These are phyloP conservation scores for Pristionchus entomophagus DNA, from an alignment of 2,888 invertebrate genomes.

Conservation along the genomic window DNA sequence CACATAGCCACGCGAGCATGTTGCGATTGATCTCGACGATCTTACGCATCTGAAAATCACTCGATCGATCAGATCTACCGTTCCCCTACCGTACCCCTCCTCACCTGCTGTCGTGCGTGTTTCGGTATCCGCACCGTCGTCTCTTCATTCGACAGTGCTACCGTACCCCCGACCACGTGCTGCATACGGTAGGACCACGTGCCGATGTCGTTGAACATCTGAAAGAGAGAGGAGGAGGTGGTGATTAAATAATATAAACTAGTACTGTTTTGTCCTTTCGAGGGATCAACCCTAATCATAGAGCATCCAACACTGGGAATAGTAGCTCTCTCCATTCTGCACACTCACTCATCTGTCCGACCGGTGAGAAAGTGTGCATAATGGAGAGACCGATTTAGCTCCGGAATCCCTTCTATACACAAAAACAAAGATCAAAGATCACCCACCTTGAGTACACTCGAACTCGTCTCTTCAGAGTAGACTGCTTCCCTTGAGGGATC, in stretches of 20 bases:
- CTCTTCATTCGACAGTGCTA: conserved; percentile 59
- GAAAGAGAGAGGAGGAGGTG: no score
- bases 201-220: conserved; percentile 73
- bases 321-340: no score
- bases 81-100: not conserved
- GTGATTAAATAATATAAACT: no score
- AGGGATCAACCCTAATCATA: not conserved
- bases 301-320: not conserved
- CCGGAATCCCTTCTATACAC: no score
- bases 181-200: conserved; percentile 69
- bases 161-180: conserved; percentile 62
- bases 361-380: no score
- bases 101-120: conserved; percentile 43
- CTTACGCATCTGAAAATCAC: conserved; percentile 64
- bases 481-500: conserved; percentile 57
- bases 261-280: no score
- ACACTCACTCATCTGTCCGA: no score
- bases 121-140: conserved; percentile 58
- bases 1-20: conserved; percentile 87
- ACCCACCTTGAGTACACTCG: conserved; percentile 66
- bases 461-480: conserved; percentile 60
- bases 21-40: conserved; percentile 82
- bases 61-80: not conserved
- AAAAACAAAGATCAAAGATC: conserved; percentile 12
- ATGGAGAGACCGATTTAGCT: no score